Base-by-base conservation (phyloP, 1,140 invertebrate genomes). In the Limonius californicus region DNA sequence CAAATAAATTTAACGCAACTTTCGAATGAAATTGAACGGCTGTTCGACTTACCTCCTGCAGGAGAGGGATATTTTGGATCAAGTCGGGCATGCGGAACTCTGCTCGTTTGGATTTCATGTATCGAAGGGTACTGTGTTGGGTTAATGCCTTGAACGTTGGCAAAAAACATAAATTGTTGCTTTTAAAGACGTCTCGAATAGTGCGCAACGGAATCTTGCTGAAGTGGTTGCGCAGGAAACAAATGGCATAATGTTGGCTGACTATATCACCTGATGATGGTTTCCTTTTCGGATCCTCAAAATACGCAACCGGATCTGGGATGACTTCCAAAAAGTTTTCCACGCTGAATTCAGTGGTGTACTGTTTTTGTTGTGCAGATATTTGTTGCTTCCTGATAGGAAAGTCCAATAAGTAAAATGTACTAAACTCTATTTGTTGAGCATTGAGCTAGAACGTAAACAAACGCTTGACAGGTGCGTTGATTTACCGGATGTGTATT, bases 301-400 rank as follows among this genome's bases (percentile, higher is more conserved):
- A 23, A 16, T 18, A 19, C 3, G 23, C 23, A 3, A 27, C 9
- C 3, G 85, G 85, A 63, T 84, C 75, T 16, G 84, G 80, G 73
- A 85, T 83, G 15, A 80, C 73, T 32, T 80, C 70, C 1, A 87
- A 59, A 69, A 85, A 85, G 14, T 81, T 74, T 32, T 78, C 68
- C 2, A 83, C 68, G 23, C 79, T 63, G 56, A 85, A 82, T 1
- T 79, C 70, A 0, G 39, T 69, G 0, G 74, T 80, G 30, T 78
- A 81, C 18, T 77, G 70, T 12, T 75, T 72, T 19, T 78, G 63
- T 19, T 77, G 73, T 32, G 76, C 69, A 0, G 73, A 67, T 2
- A 77, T 69, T 65, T 76, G 63, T 59, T 68, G 59, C 12, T 59
- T 57, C 43, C 71, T 70, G 30, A 50, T 59, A 55, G 1, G 30